Conservation (phyloP, 2,113 vertebrate genomes). For the Epinephelus lanceolatus region DNA sequence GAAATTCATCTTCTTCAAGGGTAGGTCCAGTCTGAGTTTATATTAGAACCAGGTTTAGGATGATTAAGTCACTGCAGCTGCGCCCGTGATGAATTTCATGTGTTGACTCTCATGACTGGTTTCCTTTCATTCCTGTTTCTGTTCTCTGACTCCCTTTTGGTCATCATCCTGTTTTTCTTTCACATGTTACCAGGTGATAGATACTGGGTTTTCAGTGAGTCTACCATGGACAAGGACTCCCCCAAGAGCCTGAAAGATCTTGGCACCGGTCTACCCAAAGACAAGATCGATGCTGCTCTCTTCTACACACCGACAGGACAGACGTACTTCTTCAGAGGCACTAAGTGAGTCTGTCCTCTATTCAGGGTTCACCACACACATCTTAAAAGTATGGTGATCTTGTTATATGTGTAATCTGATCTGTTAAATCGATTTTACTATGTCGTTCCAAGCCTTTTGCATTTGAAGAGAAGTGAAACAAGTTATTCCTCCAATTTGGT, state of each 20-base stretch:
- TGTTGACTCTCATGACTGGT: not conserved
- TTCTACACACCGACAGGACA: constrained; percentile 92
- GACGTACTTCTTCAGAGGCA: constrained; percentile 93
- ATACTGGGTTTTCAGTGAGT: constrained; percentile 92
- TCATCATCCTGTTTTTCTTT: not conserved
- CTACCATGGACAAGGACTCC: constrained; percentile 89
- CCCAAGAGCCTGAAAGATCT: constrained; percentile 89
- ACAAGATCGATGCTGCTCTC: constrained; percentile 90
- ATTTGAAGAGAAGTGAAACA: not conserved
- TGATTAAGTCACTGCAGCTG: not conserved
- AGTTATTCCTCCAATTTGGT: not conserved
- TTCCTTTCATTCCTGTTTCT: not conserved
- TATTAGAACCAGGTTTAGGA: not conserved
- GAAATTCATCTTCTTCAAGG: constrained; percentile 95
- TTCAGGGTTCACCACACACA: not conserved
- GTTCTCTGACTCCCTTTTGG: constrained; percentile 1
- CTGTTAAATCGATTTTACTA: no score
- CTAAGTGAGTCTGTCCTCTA: constrained; percentile 83
- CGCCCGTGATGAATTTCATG: not conserved
- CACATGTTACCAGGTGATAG: constrained; percentile 84
- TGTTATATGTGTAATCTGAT: not conserved
- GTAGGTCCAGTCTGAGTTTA: constrained; percentile 66
- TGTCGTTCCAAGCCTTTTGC: not conserved
- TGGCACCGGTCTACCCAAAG: constrained; percentile 88
- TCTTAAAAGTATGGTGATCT: not conserved